Conservation (phyloP, 2,888 invertebrate species). For the Thera britannica region DNA sequence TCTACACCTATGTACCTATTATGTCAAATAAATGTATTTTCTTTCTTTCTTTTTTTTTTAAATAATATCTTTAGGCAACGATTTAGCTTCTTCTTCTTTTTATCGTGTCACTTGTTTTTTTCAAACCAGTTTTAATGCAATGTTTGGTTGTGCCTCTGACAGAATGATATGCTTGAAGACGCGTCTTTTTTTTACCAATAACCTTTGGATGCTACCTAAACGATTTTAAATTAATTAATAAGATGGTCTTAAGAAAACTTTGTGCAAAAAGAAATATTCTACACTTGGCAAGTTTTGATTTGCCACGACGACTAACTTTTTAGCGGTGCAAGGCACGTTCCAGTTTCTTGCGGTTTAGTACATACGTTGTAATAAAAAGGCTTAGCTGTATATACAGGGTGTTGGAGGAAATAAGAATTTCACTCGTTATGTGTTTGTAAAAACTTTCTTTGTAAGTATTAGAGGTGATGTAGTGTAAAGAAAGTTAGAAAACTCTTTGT, state of each 20-base stretch:
- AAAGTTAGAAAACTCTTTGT: constrained; percentile 26
- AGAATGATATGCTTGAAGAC: too few species aligned
- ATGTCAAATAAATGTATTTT: too few species aligned
- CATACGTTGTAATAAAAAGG: constrained; percentile 49
- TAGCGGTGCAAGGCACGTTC: constrained; percentile 54
- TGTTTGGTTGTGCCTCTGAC: too few species aligned
- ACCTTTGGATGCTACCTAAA: too few species aligned
- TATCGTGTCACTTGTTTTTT: too few species aligned
- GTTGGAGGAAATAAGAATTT: constrained; percentile 37
- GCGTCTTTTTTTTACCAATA: too few species aligned
- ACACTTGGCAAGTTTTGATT: neutral
- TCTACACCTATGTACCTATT: too few species aligned
- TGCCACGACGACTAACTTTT: constrained; percentile 47
- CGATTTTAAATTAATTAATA: neutral
- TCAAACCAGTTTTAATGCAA: too few species aligned
- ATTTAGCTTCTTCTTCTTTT: too few species aligned
- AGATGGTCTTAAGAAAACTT: neutral
- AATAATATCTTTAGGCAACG: too few species aligned
- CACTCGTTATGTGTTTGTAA: constrained; percentile 24
- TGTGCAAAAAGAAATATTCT: neutral
- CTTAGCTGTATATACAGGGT: constrained; percentile 31
- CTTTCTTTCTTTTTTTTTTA: too few species aligned
- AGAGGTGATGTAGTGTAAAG: constrained; percentile 20
- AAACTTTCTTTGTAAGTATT: constrained; percentile 28
- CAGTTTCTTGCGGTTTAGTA: constrained; percentile 39